Conservation (phyloP, 2,113 vertebrate genomes). For the Ciconia stormi region DNA sequence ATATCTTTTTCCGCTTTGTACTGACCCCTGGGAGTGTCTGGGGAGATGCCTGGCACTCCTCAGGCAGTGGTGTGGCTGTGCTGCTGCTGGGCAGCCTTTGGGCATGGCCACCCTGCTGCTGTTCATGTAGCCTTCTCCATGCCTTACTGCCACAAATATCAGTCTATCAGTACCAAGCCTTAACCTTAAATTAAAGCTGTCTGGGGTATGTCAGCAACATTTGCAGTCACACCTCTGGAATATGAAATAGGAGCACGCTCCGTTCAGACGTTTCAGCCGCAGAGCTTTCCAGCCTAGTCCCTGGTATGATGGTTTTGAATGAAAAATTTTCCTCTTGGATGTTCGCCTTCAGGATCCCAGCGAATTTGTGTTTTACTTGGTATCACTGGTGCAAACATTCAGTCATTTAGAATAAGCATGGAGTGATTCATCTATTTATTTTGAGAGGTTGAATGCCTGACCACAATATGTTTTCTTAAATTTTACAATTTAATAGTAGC, state of each 20-base stretch:
- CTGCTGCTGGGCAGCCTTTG: fast-evolving
- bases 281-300: background rate
- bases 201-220: background rate
- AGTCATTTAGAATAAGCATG: background rate
- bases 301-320: background rate
- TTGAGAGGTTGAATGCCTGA: conserved; percentile 22
- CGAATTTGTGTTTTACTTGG: background rate
- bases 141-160: background rate
- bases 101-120: fast-evolving
- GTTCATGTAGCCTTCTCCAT: background rate
- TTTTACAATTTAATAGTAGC: conserved; percentile 28
- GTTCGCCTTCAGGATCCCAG: background rate
- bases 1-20: background rate
- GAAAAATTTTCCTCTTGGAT: background rate
- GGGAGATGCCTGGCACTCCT: background rate
- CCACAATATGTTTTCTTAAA: conserved; percentile 12
- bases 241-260: background rate
- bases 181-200: background rate
- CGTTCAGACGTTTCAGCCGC: fast-evolving
- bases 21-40: background rate
- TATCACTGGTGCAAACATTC: background rate
- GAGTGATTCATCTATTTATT: conserved; percentile 25
- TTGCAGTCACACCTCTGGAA: background rate
- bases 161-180: background rate
- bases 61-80: fast-evolving